Conservation (phyloP, 2,113 vertebrate species). For the Leucopsar rothschildi region DNA sequence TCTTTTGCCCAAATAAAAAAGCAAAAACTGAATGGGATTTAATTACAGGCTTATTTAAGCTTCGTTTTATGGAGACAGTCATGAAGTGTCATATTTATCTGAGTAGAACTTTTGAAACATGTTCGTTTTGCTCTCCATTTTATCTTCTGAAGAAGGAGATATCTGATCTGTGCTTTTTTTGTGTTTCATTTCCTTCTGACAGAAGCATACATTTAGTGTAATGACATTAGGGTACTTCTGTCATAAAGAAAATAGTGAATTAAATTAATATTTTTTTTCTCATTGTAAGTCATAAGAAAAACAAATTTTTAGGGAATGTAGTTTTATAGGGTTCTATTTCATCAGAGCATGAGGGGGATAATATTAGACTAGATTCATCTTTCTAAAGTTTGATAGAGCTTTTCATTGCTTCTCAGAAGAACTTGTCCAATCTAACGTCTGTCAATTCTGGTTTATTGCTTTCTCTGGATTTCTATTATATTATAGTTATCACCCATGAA, state of each 20-base stretch:
- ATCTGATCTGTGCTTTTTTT: neutral
- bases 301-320: neutral
- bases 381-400: neutral
- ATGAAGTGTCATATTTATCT: neutral
- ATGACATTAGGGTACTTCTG: neutral
- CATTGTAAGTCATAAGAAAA: neutral
- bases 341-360: neutral
- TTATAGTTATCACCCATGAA: neutral
- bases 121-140: neutral
- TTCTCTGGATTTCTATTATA: neutral
- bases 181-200: neutral
- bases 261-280: neutral
- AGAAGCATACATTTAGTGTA: neutral
- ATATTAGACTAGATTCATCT: neutral
- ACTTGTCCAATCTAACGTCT: neutral
- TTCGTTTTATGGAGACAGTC: conserved; percentile 2
- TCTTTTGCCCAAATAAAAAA: conserved; percentile 55
- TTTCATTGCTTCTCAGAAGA: neutral
- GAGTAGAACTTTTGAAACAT: neutral
- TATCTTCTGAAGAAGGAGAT: neutral
- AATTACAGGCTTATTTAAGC: conserved; percentile 2
- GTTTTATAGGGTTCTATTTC: neutral
- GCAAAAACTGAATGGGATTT: conserved; percentile 13
- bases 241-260: neutral
- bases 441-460: neutral